Percentiles rank a stretch among this genome's conserved stretches.
Conservation (phyloP, 2,888 invertebrate genomes). For the Seira musarum region DNA sequence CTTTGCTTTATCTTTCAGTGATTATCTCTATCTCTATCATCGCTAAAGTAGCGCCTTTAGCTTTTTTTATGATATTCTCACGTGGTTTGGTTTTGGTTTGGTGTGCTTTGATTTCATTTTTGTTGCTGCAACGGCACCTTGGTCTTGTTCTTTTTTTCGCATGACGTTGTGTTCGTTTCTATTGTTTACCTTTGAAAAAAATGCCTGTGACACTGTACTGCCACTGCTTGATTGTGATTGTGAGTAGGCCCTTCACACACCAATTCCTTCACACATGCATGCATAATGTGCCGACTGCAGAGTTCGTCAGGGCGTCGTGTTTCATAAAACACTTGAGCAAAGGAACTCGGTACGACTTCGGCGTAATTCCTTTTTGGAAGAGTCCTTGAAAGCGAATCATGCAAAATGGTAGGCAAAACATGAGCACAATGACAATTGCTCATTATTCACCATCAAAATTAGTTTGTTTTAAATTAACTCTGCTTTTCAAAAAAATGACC, state of each 20-base stretch:
- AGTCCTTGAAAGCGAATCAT: background rate
- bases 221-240: background rate
- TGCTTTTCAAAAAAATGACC: conserved; percentile 1
- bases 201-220: background rate
- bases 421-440: background rate
- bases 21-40: background rate
- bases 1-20: conserved; percentile 36
- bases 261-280: background rate
- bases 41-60: background rate
- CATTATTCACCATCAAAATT: conserved; percentile 10
- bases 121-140: background rate
- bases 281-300: too few relatives aligned
- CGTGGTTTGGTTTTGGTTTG: background rate
- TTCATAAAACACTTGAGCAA: too few relatives aligned
- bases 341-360: too few relatives aligned
- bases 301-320: too few relatives aligned
- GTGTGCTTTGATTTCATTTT: background rate
- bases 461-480: background rate
- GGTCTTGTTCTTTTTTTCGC: conserved; percentile 8
- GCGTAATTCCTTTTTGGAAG: background rate
- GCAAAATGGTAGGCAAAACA: background rate
- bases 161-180: background rate
- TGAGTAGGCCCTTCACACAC: background rate
- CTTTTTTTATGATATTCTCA: background rate
- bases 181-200: background rate